Base-by-base conservation (phyloP, 2,113 vertebrate species). In the Motacilla tschutschensis region DNA sequence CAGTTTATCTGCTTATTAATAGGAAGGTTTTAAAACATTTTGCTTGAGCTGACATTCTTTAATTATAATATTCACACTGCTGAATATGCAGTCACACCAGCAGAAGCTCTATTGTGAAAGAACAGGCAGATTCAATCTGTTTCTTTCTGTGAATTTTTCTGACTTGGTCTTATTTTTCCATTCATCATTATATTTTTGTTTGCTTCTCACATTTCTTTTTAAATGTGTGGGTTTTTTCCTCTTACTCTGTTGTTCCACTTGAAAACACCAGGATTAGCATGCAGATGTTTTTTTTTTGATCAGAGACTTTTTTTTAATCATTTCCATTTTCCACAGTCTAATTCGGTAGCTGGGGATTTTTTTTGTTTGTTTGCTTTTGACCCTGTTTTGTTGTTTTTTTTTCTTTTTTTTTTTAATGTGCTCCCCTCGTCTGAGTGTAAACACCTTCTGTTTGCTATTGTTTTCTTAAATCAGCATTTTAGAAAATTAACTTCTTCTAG, bases 241-340 rank as follows among this genome's bases (percentile, higher is more conserved):
- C 28, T 85, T 67, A 51, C 50, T 76, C 78, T 93, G 90, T 93
- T 88, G 73, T 96, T 95, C 83, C 90, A 90, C 72, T 95, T 94
- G 87, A 95, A 88, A 95, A 94, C 51, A 81, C 87, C 79, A 92
- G 88, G 83, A 95, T 96, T 95, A 95, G 91, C 75, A 92, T 93
- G 91, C 90, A 95, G 88, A 93, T 94, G 77, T 64, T 79, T 94
- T 94, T 94, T 94, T 95, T 96, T 82, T 93, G 79, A 95, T 94
- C 88, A 64, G 51, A 92, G 72, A 33, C 79, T 58, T 80, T 26
- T 48, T 77, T 88, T 74, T 38, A 67, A 90, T 92, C 57, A 83
- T 95, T 94, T 79, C 46, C 43, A 65, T 87, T 92, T 94, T 91
- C 79, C 79, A 82, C 9, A 79, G 51, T 88, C 64, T 89, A 74